These are phyloP conservation scores for Uropsilus gracilis DNA, from an alignment of 2,113 vertebrate species.

Conservation along the genomic window DNA sequence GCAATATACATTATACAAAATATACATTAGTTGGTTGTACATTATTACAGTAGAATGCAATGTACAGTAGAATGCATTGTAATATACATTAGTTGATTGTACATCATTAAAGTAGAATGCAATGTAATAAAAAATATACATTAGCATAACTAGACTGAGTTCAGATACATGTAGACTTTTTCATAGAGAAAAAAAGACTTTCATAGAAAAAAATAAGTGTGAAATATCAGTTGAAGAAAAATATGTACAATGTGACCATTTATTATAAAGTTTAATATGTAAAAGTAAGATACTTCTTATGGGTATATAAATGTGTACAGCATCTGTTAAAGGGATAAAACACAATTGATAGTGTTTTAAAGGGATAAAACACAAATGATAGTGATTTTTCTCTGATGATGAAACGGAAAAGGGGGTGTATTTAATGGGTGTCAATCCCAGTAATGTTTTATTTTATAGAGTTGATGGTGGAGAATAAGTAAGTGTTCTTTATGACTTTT, in stretches of 20 bases:
- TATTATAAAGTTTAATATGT: background rate
- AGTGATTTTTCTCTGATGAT: background rate
- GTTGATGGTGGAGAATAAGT: background rate
- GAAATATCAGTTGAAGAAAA: conserved; percentile 7
- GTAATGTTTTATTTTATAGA: background rate
- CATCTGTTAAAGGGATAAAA: background rate
- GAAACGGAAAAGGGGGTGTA: background rate
- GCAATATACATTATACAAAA: background rate
- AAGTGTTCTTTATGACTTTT: background rate
- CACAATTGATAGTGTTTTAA: background rate
- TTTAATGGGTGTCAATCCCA: background rate
- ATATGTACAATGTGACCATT: background rate
- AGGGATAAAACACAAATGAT: background rate
- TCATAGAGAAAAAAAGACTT: too few species aligned
- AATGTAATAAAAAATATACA: background rate
- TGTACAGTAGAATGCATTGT: too few species aligned
- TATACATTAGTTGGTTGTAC: background rate
- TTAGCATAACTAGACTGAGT: background rate
- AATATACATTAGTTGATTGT: too few species aligned
- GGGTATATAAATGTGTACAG: background rate
- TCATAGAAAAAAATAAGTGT: too few species aligned
- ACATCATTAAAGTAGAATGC: background rate
- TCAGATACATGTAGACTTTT: background rate
- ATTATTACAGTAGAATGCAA: too few species aligned
- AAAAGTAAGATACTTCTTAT: background rate